A percentile compares a stretch with the other conserved stretches of the same genome.
These are phyloP conservation scores for Tachycineta bicolor DNA, from an alignment of 2,113 vertebrate species.

Conservation along the genomic window DNA sequence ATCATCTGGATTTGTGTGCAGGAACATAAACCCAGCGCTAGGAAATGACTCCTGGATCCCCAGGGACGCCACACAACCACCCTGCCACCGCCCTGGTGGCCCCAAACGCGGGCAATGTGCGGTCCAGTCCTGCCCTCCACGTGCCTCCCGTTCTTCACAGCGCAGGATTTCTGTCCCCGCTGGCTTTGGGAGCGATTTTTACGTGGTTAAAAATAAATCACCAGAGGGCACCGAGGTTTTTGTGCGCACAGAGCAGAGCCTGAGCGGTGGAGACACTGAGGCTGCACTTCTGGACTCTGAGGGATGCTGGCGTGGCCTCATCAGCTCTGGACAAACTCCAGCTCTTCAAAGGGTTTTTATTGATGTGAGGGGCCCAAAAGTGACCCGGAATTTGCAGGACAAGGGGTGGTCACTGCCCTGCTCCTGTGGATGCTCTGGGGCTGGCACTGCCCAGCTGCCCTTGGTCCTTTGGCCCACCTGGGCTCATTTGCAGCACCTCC, in stretches of 20 bases:
- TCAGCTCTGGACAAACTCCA: not conserved
- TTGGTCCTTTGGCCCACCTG: not conserved
- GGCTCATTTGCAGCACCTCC: too few relatives aligned
- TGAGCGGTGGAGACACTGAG: not conserved
- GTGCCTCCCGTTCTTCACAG: not conserved
- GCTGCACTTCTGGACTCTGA: not conserved
- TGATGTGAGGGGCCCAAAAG: not conserved
- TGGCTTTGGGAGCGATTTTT: not conserved
- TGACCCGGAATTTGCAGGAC: not conserved
- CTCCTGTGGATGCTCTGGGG: not conserved
- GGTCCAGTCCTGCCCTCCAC: not conserved
- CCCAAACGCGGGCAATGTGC: not conserved
- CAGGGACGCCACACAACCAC: not conserved
- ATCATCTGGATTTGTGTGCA: not conserved
- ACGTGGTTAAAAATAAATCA: not conserved
- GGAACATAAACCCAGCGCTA: not conserved
- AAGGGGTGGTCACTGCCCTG: not conserved
- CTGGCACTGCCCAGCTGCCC: not conserved
- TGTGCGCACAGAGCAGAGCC: not conserved
- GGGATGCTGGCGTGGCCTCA: not conserved
- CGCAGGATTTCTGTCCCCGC: not conserved
- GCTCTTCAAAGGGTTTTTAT: not conserved
- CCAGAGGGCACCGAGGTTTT: not conserved
- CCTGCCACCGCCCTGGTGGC: not conserved
- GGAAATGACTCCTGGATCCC: not conserved